These are phyloP conservation scores for Drosophila triauraria DNA, from an alignment of 1,140 invertebrate genomes.

Conservation along the genomic window DNA sequence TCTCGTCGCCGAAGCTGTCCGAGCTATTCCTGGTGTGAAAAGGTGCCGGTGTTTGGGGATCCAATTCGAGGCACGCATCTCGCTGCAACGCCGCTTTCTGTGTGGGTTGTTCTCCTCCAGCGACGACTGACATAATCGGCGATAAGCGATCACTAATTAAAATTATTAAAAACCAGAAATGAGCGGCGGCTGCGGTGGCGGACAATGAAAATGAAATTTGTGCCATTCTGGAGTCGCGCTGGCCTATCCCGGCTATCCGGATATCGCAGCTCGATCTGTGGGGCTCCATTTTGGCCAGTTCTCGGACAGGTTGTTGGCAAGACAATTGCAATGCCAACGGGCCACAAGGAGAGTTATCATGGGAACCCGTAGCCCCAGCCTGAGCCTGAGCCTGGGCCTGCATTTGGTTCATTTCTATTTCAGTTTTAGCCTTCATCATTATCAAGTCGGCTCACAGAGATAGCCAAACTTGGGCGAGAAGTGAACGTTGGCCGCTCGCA, in stretches of 20 bases:
- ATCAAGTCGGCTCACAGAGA: conserved; percentile 67
- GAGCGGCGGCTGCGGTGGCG: conserved; percentile 30
- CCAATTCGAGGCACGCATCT: conserved; percentile 55
- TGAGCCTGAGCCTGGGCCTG: neutral
- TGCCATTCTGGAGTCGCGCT: conserved; percentile 62
- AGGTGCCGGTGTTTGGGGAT: conserved; percentile 24
- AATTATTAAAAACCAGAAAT: conserved; percentile 64
- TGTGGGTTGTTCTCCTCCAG: conserved; percentile 34
- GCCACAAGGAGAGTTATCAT: conserved; percentile 62
- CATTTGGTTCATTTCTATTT: conserved; percentile 50
- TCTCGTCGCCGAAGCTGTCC: conserved; percentile 39
- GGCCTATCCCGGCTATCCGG: conserved; percentile 44
- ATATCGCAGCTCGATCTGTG: conserved; percentile 44
- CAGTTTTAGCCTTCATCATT: conserved; percentile 66
- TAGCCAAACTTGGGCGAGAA: conserved; percentile 68
- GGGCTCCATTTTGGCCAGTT: conserved; percentile 69
- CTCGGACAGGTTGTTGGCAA: conserved; percentile 78
- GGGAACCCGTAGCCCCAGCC: conserved; percentile 39
- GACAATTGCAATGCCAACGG: conserved; percentile 65
- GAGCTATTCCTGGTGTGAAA: conserved; percentile 49
- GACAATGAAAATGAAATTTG: conserved; percentile 75
- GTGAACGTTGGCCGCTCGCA: conserved; percentile 56
- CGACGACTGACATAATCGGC: conserved; percentile 70
- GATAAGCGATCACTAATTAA: conserved; percentile 80
- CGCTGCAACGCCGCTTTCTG: conserved; percentile 45